These are phyloP conservation scores for Laticauda colubrina DNA, from an alignment of 2,113 vertebrate species.

Conservation along the genomic window DNA sequence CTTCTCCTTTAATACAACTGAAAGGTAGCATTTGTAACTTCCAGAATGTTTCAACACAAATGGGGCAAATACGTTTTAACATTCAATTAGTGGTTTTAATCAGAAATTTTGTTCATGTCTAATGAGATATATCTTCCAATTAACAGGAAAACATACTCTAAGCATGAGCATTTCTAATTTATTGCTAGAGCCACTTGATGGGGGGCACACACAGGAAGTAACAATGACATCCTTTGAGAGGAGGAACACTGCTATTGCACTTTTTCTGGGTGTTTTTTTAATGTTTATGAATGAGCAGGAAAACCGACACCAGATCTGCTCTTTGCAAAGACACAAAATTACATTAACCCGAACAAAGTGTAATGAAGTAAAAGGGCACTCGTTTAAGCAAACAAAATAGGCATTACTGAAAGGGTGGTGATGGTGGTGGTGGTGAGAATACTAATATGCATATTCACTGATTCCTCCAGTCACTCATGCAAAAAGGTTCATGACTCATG, in stretches of 20 bases:
- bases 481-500: conserved; percentile 51
- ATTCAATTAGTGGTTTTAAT: conserved; percentile 46
- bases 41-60: conserved; percentile 39
- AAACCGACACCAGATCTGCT: conserved; percentile 27
- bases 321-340: conserved; percentile 33
- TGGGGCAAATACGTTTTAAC: conserved; percentile 41
- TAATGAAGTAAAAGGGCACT: conserved; percentile 43
- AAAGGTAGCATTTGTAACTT: neutral
- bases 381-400: conserved; percentile 28
- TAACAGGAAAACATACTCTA: conserved; percentile 37
- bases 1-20: neutral
- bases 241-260: neutral
- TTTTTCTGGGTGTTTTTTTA: neutral
- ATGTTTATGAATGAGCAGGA: conserved; percentile 15
- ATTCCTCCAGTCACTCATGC: conserved; percentile 40
- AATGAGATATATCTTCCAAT: conserved; percentile 44
- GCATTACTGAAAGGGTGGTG: conserved; percentile 6
- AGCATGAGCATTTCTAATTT: conserved; percentile 1
- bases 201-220: neutral
- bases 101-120: conserved; percentile 41
- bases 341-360: conserved; percentile 30
- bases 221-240: conserved; percentile 29
- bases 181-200: conserved; percentile 7
- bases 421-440: conserved; percentile 7
- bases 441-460: conserved; percentile 33